These are phyloP conservation scores for Amphipyra berbera DNA, from an alignment of 2,888 invertebrate genomes.

Conservation along the genomic window DNA sequence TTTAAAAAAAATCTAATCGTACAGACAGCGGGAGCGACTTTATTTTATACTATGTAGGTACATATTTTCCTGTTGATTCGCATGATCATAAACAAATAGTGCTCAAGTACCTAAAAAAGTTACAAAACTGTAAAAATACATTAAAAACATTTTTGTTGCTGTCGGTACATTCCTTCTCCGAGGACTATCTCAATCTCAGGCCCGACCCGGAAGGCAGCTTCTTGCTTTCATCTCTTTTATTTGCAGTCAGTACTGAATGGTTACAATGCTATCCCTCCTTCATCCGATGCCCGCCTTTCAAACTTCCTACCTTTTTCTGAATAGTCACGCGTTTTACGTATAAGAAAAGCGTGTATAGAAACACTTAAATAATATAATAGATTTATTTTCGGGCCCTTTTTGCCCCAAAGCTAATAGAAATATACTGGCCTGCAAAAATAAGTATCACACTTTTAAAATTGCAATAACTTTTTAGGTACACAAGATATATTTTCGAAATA, in stretches of 20 bases:
- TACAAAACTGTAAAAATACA: neutral
- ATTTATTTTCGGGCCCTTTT: neutral
- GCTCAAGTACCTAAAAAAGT: too few species aligned
- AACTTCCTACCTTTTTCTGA: conserved; percentile 24
- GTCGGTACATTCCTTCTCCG: conserved; percentile 34
- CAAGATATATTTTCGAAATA: too few species aligned
- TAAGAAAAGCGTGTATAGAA: conserved; percentile 2
- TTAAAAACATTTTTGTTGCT: conserved; percentile 19
- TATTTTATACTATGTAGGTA: too few species aligned
- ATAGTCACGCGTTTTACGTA: conserved; percentile 4
- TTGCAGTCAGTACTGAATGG: conserved; percentile 48
- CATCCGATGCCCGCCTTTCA: conserved; percentile 31
- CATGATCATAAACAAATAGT: too few species aligned
- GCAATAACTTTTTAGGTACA: too few species aligned
- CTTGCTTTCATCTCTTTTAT: conserved; percentile 43
- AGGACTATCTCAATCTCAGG: conserved; percentile 45
- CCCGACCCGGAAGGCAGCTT: conserved; percentile 46
- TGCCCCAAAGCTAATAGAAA: neutral
- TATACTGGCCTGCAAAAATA: too few species aligned
- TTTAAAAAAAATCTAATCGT: too few species aligned
- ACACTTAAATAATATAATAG: conserved; percentile 10
- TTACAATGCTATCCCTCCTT: conserved; percentile 26
- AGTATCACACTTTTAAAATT: too few species aligned
- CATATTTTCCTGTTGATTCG: too few species aligned
- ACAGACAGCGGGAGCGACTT: too few species aligned